Base-by-base conservation (phyloP, 2,797 vertebrate genomes). In the Amniataba percoides region DNA sequence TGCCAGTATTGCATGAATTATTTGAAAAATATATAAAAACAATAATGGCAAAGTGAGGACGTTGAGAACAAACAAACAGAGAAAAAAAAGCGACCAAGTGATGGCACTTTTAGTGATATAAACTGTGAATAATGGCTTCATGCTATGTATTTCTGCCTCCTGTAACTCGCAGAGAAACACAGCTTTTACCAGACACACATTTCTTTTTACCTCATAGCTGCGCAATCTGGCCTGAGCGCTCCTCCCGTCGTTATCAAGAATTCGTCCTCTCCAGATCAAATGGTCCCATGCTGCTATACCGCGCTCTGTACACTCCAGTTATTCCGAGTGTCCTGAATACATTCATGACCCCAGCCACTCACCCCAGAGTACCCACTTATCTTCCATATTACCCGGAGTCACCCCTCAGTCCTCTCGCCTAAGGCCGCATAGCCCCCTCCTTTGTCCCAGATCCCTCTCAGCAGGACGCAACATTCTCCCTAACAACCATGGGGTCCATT, bases 401-500 rank as follows among this genome's bases (percentile, higher is more conserved):
- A 87, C 87, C 90, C 87, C 83, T 78, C 21, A 65, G 71, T 78
- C 81, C 49, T 61, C 19, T 23, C 1, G 55, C 87, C 89, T 71
- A 7, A 71, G 77, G 88, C 86, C 68, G 23, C 51, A 43, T 49
- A 70, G 57, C 86, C 84, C 88, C 88, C 87, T 80, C 76, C 84
- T 86, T 88, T 93, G 91, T 93, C 93, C 89, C 81, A 93, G 79
- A 93, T 92, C 89, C 60, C 64, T 86, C 87, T 87, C 89, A 88
- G 89, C 83, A 86, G 90, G 85, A 91, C 42, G 62, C 87, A 81
- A 52, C 78, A 84, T 90, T 88, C 83, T 89, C 81, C 82, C 83
- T 82, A 79, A 93, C 84, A 89, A 86, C 74, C 71, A 84, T 67
- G 59, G 69, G 80, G 86, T 92, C 86, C 79, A 87, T 93, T 93